These are phyloP conservation scores for Myotis lucifugus DNA, from an alignment of 2,113 vertebrate species.

Conservation along the genomic window DNA sequence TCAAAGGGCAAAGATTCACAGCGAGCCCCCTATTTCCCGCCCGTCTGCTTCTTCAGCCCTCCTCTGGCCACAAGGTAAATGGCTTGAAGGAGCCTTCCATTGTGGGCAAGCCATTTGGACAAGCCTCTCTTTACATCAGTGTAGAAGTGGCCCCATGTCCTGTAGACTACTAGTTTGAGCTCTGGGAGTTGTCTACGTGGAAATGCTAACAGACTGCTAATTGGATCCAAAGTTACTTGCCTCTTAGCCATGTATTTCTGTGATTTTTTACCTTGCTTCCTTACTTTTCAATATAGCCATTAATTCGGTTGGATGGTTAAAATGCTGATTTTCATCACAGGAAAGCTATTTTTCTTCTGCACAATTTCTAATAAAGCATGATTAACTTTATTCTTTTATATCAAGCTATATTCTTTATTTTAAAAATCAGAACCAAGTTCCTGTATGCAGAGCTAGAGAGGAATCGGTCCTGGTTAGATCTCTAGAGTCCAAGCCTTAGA, in stretches of 20 bases:
- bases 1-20: slow-evolving; percentile 90
- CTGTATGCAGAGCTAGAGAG: neutral
- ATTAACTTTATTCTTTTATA: neutral
- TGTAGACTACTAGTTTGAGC: slow-evolving; percentile 59
- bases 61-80: neutral
- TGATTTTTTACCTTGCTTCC: slow-evolving; percentile 46
- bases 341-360: slow-evolving; percentile 44
- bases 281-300: slow-evolving; percentile 65
- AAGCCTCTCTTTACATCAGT: slow-evolving; percentile 14
- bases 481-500: neutral
- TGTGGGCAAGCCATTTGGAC: neutral
- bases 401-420: slow-evolving; percentile 33
- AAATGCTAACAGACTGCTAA: slow-evolving; percentile 52
- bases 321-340: slow-evolving; percentile 46
- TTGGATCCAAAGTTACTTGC: slow-evolving; percentile 73
- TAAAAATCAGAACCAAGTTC: neutral
- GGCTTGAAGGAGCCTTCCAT: neutral
- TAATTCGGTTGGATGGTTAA: slow-evolving; percentile 65
- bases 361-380: slow-evolving; percentile 60
- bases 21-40: slow-evolving; percentile 61
- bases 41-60: neutral
- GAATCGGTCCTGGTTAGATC: slow-evolving; percentile 56
- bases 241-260: slow-evolving; percentile 60
- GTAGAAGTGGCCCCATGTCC: slow-evolving; percentile 15
- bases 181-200: slow-evolving; percentile 16